Evolutionary conservation across 2,797 vertebrate species (phyloP).

Genomic region (Pantherophis vulpinus): DNA sequence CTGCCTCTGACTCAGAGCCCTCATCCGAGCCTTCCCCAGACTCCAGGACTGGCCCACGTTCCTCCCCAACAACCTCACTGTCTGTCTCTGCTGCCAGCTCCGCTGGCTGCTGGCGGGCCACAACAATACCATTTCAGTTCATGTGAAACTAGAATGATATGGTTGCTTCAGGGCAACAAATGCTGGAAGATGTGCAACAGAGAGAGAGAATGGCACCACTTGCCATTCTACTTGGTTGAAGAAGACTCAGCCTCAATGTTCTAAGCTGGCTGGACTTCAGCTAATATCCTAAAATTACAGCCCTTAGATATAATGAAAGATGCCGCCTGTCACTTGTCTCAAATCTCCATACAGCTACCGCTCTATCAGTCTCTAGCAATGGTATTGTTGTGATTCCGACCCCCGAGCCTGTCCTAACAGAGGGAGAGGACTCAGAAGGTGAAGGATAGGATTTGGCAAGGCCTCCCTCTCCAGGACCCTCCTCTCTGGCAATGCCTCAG

Average conservation of each 20-base stretch:
- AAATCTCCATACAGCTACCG: neutral
- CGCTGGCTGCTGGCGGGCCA: too few relatives aligned
- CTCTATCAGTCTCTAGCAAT: neutral
- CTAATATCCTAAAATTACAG: neutral
- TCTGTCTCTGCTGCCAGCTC: too few relatives aligned
- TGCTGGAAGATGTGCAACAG: neutral
- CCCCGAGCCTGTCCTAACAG: too few relatives aligned
- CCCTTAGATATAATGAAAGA: neutral
- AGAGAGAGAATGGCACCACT: neutral
- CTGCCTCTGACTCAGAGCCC: too few relatives aligned
- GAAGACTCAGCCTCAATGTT: neutral
- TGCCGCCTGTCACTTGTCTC: neutral
- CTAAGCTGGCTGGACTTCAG: neutral
- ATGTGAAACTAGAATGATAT: neutral
- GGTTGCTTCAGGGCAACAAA: neutral
- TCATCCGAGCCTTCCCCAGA: too few relatives aligned
- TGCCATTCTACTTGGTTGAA: neutral
- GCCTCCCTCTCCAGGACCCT: too few relatives aligned
- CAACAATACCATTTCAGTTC: neutral
- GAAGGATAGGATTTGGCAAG: too few relatives aligned
- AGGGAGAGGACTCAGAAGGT: too few relatives aligned
- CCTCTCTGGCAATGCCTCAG: too few relatives aligned
- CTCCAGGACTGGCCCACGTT: too few relatives aligned
- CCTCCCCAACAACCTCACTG: too few relatives aligned
- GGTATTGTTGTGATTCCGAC: neutral